phyloP scores from a whole-genome alignment of 2,888 invertebrate genomes.

The Alentia gelatinosa region DNA sequence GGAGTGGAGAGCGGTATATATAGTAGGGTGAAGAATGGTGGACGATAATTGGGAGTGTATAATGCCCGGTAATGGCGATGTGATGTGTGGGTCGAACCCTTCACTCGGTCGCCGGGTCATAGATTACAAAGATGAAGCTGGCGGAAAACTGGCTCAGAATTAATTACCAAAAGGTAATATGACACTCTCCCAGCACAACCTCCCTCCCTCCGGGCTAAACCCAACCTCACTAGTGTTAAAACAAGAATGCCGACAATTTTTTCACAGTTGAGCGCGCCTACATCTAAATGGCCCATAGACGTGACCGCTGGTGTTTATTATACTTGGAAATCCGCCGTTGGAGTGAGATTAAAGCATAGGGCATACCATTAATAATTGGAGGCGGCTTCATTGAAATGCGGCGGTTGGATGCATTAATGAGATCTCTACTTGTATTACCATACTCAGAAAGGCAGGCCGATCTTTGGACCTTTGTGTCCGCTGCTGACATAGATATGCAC shows the following conservation, averaged over 20 bases:
- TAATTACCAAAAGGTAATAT: slow-evolving; percentile 18
- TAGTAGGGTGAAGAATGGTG: not conserved
- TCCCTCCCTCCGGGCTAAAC: not conserved
- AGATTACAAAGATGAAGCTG: not conserved
- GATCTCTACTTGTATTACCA: not conserved
- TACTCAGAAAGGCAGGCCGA: slow-evolving; percentile 3
- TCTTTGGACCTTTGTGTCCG: slow-evolving; percentile 12
- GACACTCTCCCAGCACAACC: not conserved
- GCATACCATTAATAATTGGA: slow-evolving; percentile 47
- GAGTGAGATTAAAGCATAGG: slow-evolving; percentile 45
- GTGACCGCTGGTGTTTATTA: slow-evolving; percentile 3
- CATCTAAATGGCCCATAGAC: not conserved
- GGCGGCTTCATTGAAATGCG: slow-evolving; percentile 15
- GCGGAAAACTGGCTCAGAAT: slow-evolving; percentile 5
- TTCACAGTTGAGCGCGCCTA: not conserved
- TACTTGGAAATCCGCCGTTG: slow-evolving; percentile 38
- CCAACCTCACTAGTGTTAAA: not conserved
- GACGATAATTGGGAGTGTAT: not conserved
- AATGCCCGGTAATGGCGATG: not conserved
- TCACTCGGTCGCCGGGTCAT: not conserved
- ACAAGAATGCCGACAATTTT: slow-evolving; percentile 20
- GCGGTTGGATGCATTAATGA: not conserved
- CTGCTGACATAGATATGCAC: not conserved
- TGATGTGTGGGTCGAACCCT: not conserved
- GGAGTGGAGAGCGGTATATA: not conserved